phyloP scores from a whole-genome alignment of 2,797 vertebrate genomes.

The Huso huso region DNA sequence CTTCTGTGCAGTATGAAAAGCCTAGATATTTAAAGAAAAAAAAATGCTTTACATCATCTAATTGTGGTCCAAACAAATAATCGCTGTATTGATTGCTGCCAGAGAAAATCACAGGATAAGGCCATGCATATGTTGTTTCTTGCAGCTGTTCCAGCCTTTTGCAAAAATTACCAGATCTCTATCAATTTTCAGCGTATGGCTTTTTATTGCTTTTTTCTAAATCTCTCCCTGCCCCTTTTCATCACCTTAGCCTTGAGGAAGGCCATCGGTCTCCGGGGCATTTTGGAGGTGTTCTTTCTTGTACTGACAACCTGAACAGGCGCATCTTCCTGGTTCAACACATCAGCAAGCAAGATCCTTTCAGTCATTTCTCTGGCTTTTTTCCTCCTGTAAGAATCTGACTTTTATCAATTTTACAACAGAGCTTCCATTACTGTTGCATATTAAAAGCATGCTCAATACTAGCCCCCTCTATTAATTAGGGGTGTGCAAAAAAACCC shows the following conservation, averaged over 20 bases:
- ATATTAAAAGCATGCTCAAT: neutral
- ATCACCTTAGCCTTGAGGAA: conserved; percentile 78
- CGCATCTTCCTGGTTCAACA: conserved; percentile 93
- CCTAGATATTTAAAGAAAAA: too few relatives aligned
- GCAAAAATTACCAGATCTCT: conserved; percentile 28
- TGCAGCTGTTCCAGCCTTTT: conserved; percentile 35
- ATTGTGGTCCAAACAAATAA: too few relatives aligned
- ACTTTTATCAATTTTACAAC: conserved; percentile 32
- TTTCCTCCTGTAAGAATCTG: conserved; percentile 91
- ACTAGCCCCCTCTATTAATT: neutral
- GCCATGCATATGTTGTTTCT: conserved; percentile 31
- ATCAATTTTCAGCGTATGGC: conserved; percentile 41
- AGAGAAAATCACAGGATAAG: conserved; percentile 34
- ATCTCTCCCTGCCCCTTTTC: conserved; percentile 18
- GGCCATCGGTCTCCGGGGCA: conserved; percentile 73
- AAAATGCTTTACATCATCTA: too few relatives aligned
- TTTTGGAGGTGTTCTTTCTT: conserved; percentile 91
- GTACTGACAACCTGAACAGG: conserved; percentile 98
- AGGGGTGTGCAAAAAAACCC: neutral
- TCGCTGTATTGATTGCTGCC: too few relatives aligned
- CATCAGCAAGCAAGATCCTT: conserved; percentile 90
- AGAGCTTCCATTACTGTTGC: conserved; percentile 50
- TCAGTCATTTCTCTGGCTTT: conserved; percentile 93
- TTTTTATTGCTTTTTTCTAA: conserved; percentile 27
- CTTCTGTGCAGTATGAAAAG: neutral